Evolutionary conservation across 2,888 invertebrate genomes (phyloP), one percentile per base, ranked within the genome.

Genomic region (Hypsopygia costalis): DNA sequence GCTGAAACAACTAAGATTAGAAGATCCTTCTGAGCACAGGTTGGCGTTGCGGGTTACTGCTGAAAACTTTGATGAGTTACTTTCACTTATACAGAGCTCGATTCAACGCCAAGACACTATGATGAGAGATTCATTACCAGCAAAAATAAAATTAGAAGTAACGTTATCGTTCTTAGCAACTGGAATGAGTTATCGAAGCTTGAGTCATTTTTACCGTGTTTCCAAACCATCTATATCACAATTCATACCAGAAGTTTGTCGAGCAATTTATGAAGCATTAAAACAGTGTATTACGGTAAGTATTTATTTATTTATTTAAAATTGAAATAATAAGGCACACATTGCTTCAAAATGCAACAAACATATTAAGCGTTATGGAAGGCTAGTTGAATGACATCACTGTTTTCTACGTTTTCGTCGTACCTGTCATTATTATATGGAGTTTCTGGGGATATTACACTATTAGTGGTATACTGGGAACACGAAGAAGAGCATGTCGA

Each of bases 11-110:
- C 37, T 55, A 44, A 11, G 47, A 50, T 35, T 43, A 32, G 51
- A 55, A 51, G 50, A 52, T 57, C 41, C 51, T 38, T 21, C 25
- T 7, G 51, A 49, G 12, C 51, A 54, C 38, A 54, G 41, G 44
- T 31, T 48, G 36, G 43, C 48, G 46, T 41, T 50, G 41, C 32
- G 48, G 30, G 21, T 50, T 32, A 50, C 46, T 9, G 6, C 51
- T 31, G 42, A 48, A n/a, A 43, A 43, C 9, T 28, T 28, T 28
- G 28, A 46, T 34, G 44, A 42, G 12, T 35, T 46, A 11, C 42
- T 49, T 37, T 36, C 31, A 4, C 27, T 49, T 9, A 28, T 28
- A n/a, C n/a, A 30, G 4, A 30, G 37, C 40, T 35, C 37, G 25
- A 46, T 46, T 40, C 44, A 45, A 22, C 40, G 48, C 22, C 29